A percentile compares a stretch with the other conserved stretches of the same genome.
Evolutionary conservation across 2,888 invertebrate genomes (phyloP).

Genomic region (Hyles lineata): DNA sequence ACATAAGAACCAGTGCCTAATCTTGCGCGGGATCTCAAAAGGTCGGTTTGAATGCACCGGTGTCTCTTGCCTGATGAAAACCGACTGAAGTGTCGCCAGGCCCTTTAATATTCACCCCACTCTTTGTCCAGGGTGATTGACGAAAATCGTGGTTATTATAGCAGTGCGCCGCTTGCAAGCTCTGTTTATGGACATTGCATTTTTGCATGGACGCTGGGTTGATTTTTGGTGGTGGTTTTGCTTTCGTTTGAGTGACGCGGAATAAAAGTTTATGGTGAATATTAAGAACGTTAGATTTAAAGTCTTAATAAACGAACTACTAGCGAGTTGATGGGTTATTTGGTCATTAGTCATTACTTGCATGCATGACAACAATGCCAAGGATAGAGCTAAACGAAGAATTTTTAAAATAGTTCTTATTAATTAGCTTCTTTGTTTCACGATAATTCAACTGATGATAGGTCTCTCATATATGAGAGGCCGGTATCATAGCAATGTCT

Average conservation of each 20-base stretch:
- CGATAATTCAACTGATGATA: too few species aligned
- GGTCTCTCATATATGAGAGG: too few species aligned
- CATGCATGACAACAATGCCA: too few species aligned
- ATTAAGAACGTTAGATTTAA: too few species aligned
- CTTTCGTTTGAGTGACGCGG: not conserved
- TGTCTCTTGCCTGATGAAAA: slow-evolving; percentile 79
- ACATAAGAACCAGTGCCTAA: slow-evolving; percentile 81
- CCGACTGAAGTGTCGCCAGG: slow-evolving; percentile 72
- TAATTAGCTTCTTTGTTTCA: too few species aligned
- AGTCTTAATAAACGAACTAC: too few species aligned
- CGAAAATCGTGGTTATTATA: slow-evolving; percentile 70
- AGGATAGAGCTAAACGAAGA: too few species aligned
- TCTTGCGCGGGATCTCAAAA: slow-evolving; percentile 82
- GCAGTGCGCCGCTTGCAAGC: slow-evolving; percentile 46
- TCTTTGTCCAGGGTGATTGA: slow-evolving; percentile 80
- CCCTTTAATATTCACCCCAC: slow-evolving; percentile 80
- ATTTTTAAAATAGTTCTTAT: too few species aligned
- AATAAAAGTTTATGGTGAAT: too few species aligned
- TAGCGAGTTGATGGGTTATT: too few species aligned
- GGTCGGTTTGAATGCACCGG: slow-evolving; percentile 74
- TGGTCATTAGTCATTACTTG: too few species aligned
- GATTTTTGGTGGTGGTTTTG: not conserved
- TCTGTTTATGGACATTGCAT: slow-evolving; percentile 46
- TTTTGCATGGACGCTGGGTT: slow-evolving; percentile 48
- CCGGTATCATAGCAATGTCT: too few species aligned